Evolutionary conservation across 1,140 invertebrate genomes (phyloP), one percentile per base, ranked within the genome.

Genomic region (Periplaneta americana): DNA sequence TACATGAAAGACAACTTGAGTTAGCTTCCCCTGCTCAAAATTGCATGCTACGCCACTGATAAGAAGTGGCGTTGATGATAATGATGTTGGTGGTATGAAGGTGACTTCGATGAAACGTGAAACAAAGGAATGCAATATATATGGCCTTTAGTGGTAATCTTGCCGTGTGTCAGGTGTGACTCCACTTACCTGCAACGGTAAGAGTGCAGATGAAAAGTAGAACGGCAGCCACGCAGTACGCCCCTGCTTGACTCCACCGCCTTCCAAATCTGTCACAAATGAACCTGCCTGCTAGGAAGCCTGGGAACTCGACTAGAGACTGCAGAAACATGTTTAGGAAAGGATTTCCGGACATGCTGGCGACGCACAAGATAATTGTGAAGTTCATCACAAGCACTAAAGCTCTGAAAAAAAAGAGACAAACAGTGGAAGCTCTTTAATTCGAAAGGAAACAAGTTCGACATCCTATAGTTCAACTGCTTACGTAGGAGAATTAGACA

Each of bases 321-420:
- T 93, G 91, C 83, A 91, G 88, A 80, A 92, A 89, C 86, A 93
- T 93, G 86, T 94, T 94, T 48, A 94, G 85, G 85, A 93, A 94
- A 32, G 93, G 92, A 87, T 93, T 93, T 57, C 92, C 93, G 66
- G 89, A 88, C 84, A 93, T 87, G 82, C 92, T 92, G 83, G 90
- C 91, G 5, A 92, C 90, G 84, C 92, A 93, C 48, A 94, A 87
- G 8, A 91, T 86, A 75, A 93, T 85, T 15, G 90, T 90, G 82
- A 91, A 91, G 86, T 93, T 93, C 75, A 90, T 89, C 81, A 92
- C 85, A 34, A 89, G 88, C 81, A 91, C 90, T 78, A 90, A 88
- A 81, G 90, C 86, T 91, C 92, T 92, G 79, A 2, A 34, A n/a
- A 75, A 33, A 32, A n/a, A 57, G 13, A 15, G n/a, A 6, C 39